phyloP scores from a whole-genome alignment of 2,113 vertebrate genomes.

The Barnardius zonarius region DNA sequence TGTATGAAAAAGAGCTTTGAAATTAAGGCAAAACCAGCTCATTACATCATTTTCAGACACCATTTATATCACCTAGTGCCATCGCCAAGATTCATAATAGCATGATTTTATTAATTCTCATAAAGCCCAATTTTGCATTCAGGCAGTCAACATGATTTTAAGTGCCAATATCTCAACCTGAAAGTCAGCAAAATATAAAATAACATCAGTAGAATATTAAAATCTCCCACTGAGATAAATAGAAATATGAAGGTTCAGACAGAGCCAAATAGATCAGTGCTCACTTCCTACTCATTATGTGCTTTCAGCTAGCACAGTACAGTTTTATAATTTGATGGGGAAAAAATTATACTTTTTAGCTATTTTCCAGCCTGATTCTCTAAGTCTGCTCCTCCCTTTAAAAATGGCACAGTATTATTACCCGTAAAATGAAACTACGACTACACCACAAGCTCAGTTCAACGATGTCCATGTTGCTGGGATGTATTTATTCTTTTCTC shows the following conservation, averaged over 20 bases:
- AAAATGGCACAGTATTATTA: background rate
- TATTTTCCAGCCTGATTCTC: constrained; percentile 12
- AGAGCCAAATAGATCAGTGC: constrained; percentile 54
- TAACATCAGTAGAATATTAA: constrained; percentile 64
- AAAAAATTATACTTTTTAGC: background rate
- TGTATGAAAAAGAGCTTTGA: background rate
- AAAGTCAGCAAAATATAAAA: constrained; percentile 66
- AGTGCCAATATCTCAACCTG: constrained; percentile 57
- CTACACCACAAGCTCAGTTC: background rate
- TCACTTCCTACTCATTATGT: constrained; percentile 52
- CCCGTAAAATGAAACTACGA: background rate
- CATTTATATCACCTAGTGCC: background rate
- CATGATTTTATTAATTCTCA: constrained; percentile 59
- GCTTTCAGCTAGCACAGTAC: constrained; percentile 39
- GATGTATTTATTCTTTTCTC: background rate
- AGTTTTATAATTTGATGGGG: constrained; percentile 28
- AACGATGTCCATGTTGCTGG: background rate
- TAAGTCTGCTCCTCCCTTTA: background rate
- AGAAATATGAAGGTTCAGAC: constrained; percentile 57
- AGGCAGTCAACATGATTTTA: constrained; percentile 51
- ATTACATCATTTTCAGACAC: constrained; percentile 27
- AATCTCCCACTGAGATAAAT: constrained; percentile 68
- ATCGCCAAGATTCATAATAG: background rate
- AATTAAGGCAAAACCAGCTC: background rate
- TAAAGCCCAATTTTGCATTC: constrained; percentile 45